Evolutionary conservation across 2,797 vertebrate genomes (phyloP).

Genomic region (Acanthurus leucopareius): DNA sequence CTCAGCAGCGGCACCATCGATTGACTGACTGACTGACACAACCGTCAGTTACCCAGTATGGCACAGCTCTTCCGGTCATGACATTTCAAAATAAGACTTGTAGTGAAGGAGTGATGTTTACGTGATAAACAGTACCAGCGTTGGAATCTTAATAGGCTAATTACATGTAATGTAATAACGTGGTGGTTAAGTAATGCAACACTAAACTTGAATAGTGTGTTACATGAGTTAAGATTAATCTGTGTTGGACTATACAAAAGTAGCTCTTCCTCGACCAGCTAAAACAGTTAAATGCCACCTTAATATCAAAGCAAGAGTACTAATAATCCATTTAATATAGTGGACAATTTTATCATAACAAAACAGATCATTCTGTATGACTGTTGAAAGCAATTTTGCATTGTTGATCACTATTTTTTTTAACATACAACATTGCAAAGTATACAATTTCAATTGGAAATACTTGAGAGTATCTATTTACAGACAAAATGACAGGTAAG

Average conservation of each 20-base stretch:
- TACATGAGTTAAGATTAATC: not conserved
- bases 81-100: slow-evolving; percentile 63
- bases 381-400: not conserved
- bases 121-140: not conserved
- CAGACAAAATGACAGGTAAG: not conserved
- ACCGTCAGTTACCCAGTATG: slow-evolving; percentile 1
- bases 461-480: not conserved
- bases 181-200: not conserved
- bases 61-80: slow-evolving; percentile 5
- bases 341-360: no score
- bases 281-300: not conserved
- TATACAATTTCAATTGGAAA: not conserved
- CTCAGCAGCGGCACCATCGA: slow-evolving; percentile 62
- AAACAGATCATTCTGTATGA: not conserved
- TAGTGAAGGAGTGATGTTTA: fast-evolving
- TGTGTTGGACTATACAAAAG: not conserved
- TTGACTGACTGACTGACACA: slow-evolving; percentile 58
- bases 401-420: not conserved
- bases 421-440: not conserved
- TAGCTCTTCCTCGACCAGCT: no score
- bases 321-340: not conserved
- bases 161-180: not conserved
- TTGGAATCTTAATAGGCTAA: not conserved
- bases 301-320: not conserved
- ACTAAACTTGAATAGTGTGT: not conserved